Conservation (phyloP, 1,140 invertebrate genomes). For the Meloidogyne chitwoodi region DNA sequence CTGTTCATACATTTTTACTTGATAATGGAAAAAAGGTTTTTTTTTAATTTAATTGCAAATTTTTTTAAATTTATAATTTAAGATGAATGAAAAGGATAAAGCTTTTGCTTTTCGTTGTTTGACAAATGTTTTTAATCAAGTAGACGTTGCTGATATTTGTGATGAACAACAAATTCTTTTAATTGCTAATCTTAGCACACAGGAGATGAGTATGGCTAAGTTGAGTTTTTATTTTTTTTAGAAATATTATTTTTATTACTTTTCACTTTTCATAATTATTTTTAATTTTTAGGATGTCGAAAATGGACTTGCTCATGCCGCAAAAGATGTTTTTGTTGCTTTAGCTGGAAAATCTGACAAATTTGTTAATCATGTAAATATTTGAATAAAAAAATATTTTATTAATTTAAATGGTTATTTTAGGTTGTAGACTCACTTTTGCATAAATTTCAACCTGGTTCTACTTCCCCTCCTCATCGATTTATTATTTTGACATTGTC, state of each 20-base stretch:
- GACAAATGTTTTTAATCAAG: conserved; percentile 32
- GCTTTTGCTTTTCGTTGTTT: conserved; percentile 43
- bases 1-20: conserved; percentile 47
- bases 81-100: conserved; percentile 38
- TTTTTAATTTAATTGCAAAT: conserved; percentile 10
- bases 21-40: conserved; percentile 38
- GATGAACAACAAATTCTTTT: conserved; percentile 55
- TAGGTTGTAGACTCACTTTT: conserved; percentile 12
- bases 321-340: conserved; percentile 53
- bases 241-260: too few species aligned
- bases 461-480: conserved; percentile 44
- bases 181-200: conserved; percentile 58
- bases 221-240: conserved; percentile 13
- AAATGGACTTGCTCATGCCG: conserved; percentile 52
- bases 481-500: conserved; percentile 52
- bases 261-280: too few species aligned
- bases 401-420: not conserved
- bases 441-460: conserved; percentile 45
- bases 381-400: not conserved
- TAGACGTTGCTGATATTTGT: conserved; percentile 32
- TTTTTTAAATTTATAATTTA: conserved; percentile 22
- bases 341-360: conserved; percentile 42
- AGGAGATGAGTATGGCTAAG: conserved; percentile 56
- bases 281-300: conserved; percentile 44
- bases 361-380: conserved; percentile 48